Percentiles rank a stretch among this genome's conserved stretches.
These are phyloP conservation scores for Dryobota labecula DNA, from an alignment of 2,888 invertebrate genomes.

Conservation along the genomic window DNA sequence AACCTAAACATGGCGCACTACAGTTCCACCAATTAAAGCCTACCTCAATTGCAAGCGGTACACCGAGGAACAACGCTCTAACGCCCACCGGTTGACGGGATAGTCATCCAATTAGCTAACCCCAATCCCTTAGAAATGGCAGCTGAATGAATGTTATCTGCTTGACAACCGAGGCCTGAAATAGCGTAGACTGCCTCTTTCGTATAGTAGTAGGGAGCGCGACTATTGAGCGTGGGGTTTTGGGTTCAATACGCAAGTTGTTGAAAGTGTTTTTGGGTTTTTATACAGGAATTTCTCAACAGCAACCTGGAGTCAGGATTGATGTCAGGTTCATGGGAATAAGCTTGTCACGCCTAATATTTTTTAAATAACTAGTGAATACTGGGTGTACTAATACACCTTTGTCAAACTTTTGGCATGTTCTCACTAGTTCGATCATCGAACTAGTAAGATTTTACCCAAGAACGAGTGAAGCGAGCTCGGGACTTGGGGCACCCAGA, in stretches of 20 bases:
- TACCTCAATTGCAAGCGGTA: not conserved
- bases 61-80: constrained; percentile 4
- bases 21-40: constrained; percentile 26
- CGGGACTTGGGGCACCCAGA: no score
- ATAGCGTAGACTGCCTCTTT: no score
- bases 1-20: not conserved
- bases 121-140: constrained; percentile 10
- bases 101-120: constrained; percentile 30
- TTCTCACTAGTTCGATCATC: no score
- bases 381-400: not conserved
- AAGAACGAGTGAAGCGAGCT: no score
- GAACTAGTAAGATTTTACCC: no score
- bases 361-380: not conserved
- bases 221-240: not conserved
- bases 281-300: not conserved
- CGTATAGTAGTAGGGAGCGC: not conserved
- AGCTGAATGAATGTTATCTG: not conserved
- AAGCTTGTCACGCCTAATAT: not conserved
- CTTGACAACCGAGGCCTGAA: not conserved
- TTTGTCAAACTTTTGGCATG: no score
- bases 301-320: not conserved
- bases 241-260: not conserved
- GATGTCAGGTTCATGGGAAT: not conserved
- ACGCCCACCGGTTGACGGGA: not conserved
- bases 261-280: not conserved